Base-by-base conservation (phyloP, 1,140 invertebrate species). In the Drosophila lowei region DNA sequence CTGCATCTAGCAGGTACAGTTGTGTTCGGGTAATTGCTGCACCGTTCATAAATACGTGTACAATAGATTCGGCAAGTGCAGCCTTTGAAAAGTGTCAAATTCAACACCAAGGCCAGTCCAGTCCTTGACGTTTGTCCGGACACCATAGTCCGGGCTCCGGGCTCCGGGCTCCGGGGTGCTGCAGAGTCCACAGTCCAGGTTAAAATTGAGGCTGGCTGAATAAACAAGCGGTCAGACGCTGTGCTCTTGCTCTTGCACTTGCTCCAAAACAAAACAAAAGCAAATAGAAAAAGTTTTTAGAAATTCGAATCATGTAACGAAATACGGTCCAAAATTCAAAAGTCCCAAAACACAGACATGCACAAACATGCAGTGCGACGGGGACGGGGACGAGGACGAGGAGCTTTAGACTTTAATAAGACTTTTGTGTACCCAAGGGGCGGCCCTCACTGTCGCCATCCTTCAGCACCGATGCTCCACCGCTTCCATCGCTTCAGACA, bases 271-370 rank as follows among this genome's bases (percentile, higher is more conserved):
- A 34, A 57, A 67, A 38, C 66, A 68, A 70, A 70, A 70, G 68
- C 64, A 68, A 70, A 57, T 70, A 52, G 44, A 70, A 70, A 68
- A 70, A 70, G 34, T 86, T 86, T 84, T 86, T 60, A 81, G 81
- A 86, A 86, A 86, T 86, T 86, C 81, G 83, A 86, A 86, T 77
- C 81, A 86, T 86, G 81, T 86, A 86, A 86, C 83, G 61, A 71
- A 86, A 86, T 86, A 86, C 77, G 44, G 68, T 60, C 72, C 28
- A 23, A 84, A 79, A 84, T 84, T 85, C 72, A 84, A 79, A 85
- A 64, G 76, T 70, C 49, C 44, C 66, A 42, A 16, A 67, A 68
- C 34, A 48, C 8, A 16, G 49, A 56, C 49, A 18, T 42, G 30
- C 8, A 30, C 30, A 28, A 42, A 54, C 23, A 15, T 42, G 43